These are phyloP conservation scores for Nematostella vectensis DNA, from an alignment of 92 coral and sea anemone genomes.

Conservation along the genomic window DNA sequence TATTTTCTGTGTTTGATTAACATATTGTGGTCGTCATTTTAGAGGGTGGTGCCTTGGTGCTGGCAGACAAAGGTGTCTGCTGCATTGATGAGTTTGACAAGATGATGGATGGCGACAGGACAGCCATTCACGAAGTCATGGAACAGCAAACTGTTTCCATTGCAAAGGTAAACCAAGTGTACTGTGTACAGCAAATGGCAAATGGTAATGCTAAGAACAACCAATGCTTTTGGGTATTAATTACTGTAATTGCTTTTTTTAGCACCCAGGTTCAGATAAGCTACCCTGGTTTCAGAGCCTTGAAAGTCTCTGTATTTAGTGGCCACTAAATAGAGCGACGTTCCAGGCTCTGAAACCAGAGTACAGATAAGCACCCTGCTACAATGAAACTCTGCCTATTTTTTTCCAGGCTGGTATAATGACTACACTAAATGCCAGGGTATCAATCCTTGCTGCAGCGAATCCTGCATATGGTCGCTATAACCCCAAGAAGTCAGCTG, in stretches of 20 bases:
- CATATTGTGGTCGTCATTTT: neutral
- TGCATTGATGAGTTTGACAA: conserved; percentile 98
- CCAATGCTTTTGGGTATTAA: too few species aligned
- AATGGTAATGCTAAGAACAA: neutral
- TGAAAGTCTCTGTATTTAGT: too few species aligned
- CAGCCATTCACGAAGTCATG: conserved; percentile 98
- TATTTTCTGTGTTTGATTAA: too few species aligned
- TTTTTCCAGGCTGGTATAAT: conserved; percentile 84
- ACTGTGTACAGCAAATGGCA: neutral
- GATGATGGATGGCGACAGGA: conserved; percentile 97
- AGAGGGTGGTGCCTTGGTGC: conserved; percentile 99
- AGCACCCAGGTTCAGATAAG: too few species aligned
- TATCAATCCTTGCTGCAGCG: conserved; percentile 96
- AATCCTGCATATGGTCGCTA: conserved; percentile 99
- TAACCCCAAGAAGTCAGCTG: conserved; percentile 97
- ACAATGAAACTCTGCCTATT: too few species aligned
- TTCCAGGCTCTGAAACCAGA: too few species aligned
- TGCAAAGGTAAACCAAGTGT: conserved; percentile 92
- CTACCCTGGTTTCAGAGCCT: too few species aligned
- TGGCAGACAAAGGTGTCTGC: conserved; percentile 95
- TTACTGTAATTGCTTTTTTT: too few species aligned
- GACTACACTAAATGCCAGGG: conserved; percentile 96
- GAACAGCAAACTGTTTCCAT: conserved; percentile 96
- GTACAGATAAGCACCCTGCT: too few species aligned
- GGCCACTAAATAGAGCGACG: too few species aligned